Conservation (phyloP, 1,140 invertebrate species). For the Grapholita molesta region DNA sequence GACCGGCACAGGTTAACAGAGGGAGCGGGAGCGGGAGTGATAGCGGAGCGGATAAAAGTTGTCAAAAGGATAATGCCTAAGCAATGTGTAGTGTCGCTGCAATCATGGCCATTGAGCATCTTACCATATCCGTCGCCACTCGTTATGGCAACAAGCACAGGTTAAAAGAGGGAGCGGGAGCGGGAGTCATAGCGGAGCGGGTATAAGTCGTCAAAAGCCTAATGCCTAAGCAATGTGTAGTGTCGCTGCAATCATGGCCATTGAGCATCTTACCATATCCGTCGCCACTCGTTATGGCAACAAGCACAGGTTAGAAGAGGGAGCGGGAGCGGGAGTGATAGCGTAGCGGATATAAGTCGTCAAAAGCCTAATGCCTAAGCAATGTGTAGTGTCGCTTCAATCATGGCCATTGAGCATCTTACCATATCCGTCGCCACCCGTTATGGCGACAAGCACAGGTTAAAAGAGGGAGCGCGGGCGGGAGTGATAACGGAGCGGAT, state of each 20-base stretch:
- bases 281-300: neutral
- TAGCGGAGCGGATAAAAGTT: too few relatives aligned
- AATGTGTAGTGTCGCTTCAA: neutral
- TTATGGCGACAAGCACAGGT: neutral
- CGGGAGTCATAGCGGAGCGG: neutral
- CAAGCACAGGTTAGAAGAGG: neutral
- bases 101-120: too few relatives aligned
- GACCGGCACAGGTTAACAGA: neutral
- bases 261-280: neutral
- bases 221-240: neutral
- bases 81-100: too few relatives aligned
- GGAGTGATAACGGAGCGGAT: neutral
- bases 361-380: too few relatives aligned
- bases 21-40: neutral
- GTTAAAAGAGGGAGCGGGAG: neutral
- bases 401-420: conserved; percentile 7
- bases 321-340: neutral
- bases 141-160: neutral
- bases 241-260: neutral
- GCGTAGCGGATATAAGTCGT: too few relatives aligned
- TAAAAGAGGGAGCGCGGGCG: neutral
- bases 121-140: neutral
- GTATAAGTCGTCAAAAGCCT: too few relatives aligned
- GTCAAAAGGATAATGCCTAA: too few relatives aligned
- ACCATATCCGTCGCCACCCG: neutral